Evolutionary conservation across 2,888 invertebrate species (phyloP).

Genomic region (Pecten maximus): DNA sequence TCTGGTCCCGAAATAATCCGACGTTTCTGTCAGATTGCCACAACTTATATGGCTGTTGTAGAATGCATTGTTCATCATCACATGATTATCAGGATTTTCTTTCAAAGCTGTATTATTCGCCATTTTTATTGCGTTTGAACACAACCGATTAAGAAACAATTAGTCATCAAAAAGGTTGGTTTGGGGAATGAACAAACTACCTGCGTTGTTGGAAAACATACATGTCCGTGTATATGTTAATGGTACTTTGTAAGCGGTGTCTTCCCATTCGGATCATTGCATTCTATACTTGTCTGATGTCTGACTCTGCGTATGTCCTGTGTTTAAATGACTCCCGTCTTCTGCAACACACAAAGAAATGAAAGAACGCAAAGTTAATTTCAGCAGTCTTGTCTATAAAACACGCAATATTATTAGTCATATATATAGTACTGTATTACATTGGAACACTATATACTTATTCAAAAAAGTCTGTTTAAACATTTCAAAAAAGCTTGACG

Average conservation of each 20-base stretch:
- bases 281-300: not conserved
- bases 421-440: no score
- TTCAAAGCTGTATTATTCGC: not conserved
- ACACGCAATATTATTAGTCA: no score
- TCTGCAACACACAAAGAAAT: not conserved
- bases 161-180: no score
- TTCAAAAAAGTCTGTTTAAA: no score
- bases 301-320: no score
- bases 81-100: not conserved
- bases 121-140: not conserved
- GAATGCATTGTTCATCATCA: not conserved
- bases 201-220: not conserved
- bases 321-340: not conserved
- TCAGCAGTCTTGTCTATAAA: not conserved
- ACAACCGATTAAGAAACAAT: not conserved
- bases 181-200: no score
- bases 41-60: not conserved
- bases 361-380: not conserved
- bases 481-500: no score
- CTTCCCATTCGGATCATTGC: not conserved
- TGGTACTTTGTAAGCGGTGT: no score
- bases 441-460: no score
- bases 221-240: no score
- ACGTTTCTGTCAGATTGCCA: not conserved
- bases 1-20: conserved; percentile 43